Evolutionary conservation across 37 sponge, comb jelly and placozoan genomes (phyloP), one percentile per base, ranked within the genome.

Genomic region (Halichondria panicea): DNA sequence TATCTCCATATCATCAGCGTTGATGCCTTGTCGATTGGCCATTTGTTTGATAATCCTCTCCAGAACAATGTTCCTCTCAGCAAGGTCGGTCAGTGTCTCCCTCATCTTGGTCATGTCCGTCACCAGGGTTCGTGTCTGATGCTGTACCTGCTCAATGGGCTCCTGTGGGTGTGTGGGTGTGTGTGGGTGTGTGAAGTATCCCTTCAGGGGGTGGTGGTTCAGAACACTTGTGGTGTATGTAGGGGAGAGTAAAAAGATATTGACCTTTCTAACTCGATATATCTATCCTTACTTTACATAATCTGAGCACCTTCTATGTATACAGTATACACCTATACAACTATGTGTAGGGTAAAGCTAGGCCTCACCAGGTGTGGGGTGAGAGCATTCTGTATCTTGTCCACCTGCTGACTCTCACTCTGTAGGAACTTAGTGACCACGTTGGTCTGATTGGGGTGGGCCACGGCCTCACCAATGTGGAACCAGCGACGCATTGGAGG

Each of bases 401-500:
- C 89, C 25, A 70, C 5, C 21, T 88, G 78, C 64, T 31, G 73
- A 7, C 89, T 46, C 0, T 55, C 53, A 13, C 40, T 58, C 3
- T 72, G 57, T 33, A n/a, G n/a, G n/a, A n/a, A n/a, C n/a, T n/a
- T n/a, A n/a, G n/a, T n/a, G n/a, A n/a, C n/a, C n/a, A n/a, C n/a
- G n/a, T n/a, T n/a, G n/a, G 30, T 53, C 9, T 75, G 66, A 79
- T 91, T 91, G 67, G 91, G 91, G 19, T 36, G 33, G 34, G 86
- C 34, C 13, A 11, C 46, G 3, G 39, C 45, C 11, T 27, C 12
- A 3, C 60, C 69, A 18, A 63, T 57, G 19, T 77, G 81, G 60
- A 91, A 63, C 22, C 43, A 28, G 0, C 78, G 75, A 6, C 91
- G 61, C 30, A 86, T 3, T 13, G 0, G 13, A 13, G 92, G 83